phyloP scores from a whole-genome alignment of 2,797 vertebrate genomes.

The Geotria australis region DNA sequence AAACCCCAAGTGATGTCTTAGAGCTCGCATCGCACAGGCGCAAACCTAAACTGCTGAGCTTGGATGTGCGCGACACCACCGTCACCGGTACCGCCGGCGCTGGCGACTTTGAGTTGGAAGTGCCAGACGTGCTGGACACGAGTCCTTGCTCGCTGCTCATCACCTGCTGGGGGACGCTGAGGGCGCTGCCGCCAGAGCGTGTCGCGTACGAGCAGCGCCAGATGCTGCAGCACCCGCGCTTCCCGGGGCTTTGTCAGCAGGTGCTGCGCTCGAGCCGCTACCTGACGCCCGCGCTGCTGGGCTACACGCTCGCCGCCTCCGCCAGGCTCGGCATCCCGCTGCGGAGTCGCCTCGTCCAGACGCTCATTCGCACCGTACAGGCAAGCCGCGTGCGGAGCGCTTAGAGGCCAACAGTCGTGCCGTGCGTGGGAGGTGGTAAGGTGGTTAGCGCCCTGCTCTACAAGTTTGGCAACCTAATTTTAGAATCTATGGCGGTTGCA shows the following conservation, averaged over 20 bases:
- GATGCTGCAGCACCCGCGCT: conserved; percentile 30
- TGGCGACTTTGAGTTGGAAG: too few relatives aligned
- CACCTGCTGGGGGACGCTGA: conserved; percentile 23
- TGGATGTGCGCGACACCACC: too few relatives aligned
- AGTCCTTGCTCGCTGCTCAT: conserved; percentile 6
- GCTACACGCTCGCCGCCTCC: conserved; percentile 23
- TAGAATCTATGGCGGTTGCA: too few relatives aligned
- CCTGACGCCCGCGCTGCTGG: conserved; percentile 11
- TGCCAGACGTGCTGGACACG: too few relatives aligned
- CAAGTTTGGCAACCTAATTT: too few relatives aligned
- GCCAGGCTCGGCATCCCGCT: conserved; percentile 34
- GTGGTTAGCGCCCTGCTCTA: too few relatives aligned
- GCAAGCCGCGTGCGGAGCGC: conserved; percentile 9
- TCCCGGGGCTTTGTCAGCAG: conserved; percentile 19
- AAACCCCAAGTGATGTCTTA: too few relatives aligned
- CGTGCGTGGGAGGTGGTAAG: too few relatives aligned
- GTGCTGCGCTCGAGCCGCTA: conserved; percentile 8
- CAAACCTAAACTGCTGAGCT: too few relatives aligned
- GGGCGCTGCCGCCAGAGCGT: conserved; percentile 24
- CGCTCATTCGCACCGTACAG: conserved; percentile 32
- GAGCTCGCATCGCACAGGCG: too few relatives aligned
- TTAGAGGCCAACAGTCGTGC: too few relatives aligned
- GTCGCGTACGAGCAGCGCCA: conserved; percentile 20
- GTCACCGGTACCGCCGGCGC: too few relatives aligned
- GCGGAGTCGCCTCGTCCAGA: conserved; percentile 34